Conservation (phyloP, 53 echinoderm and acorn worm genomes). For the Holothuria leucospilota region DNA sequence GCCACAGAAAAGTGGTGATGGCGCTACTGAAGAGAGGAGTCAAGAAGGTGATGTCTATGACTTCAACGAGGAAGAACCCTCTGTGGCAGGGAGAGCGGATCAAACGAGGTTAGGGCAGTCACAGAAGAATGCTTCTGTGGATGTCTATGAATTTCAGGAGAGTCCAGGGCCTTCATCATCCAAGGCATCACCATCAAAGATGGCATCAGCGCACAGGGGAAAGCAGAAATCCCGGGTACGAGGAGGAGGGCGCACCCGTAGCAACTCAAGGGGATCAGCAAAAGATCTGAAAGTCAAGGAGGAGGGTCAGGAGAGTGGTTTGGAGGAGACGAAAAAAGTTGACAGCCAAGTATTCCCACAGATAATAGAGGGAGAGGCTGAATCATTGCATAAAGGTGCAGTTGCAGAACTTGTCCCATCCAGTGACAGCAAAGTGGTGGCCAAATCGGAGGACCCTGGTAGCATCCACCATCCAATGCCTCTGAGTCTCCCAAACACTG, state of each 20-base stretch:
- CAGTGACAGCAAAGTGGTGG: conserved; percentile 1
- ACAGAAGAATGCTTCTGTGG: conserved; percentile 18
- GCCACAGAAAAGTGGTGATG: background rate
- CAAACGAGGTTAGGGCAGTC: conserved; percentile 49
- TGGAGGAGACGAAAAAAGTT: conserved; percentile 9
- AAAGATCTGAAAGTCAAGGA: conserved; percentile 36
- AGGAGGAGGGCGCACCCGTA: conserved; percentile 22
- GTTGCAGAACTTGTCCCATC: conserved; percentile 39
- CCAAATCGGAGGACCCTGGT: conserved; percentile 1
- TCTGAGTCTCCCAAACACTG: conserved; percentile 27
- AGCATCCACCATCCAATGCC: background rate
- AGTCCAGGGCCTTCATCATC: conserved; percentile 73
- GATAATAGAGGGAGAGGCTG: background rate
- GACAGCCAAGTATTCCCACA: background rate
- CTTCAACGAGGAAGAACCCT: conserved; percentile 81
- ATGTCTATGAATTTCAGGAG: conserved; percentile 63
- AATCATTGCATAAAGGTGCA: background rate
- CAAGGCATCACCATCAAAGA: conserved; percentile 72
- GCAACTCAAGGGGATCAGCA: conserved; percentile 29
- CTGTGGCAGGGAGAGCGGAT: conserved; percentile 35
- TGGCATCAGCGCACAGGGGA: conserved; percentile 41
- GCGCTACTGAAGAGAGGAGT: background rate
- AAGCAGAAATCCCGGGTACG: conserved; percentile 38
- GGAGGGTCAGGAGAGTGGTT: conserved; percentile 3
- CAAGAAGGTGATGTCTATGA: conserved; percentile 73